Conservation (phyloP, 2,113 vertebrate genomes). For the Cavia porcellus region DNA sequence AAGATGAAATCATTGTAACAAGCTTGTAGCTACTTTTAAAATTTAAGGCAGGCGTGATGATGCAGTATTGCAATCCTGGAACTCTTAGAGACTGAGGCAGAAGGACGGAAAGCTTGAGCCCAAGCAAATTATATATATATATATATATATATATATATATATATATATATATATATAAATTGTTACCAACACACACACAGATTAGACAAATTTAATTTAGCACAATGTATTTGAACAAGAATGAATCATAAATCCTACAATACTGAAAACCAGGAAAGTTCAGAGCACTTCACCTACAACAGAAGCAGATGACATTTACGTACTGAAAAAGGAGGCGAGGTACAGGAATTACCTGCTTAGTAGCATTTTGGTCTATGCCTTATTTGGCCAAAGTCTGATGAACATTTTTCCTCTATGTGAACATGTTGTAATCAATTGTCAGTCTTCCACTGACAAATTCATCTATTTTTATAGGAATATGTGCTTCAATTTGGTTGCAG, state of each 20-base stretch:
- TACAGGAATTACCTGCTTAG: background rate
- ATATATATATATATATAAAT: too few relatives aligned
- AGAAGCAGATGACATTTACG: background rate
- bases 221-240: background rate
- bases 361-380: background rate
- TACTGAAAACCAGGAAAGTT: background rate
- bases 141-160: too few relatives aligned
- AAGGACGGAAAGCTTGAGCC: background rate
- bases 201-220: background rate
- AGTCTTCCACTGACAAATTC: background rate
- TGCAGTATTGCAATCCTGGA: background rate
- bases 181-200: background rate
- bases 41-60: background rate
- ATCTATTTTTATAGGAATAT: background rate
- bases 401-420: background rate
- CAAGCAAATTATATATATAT: background rate
- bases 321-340: background rate
- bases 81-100: background rate
- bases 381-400: background rate
- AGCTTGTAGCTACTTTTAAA: background rate
- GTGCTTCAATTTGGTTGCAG: background rate
- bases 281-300: background rate
- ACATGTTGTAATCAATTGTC: background rate
- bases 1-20: background rate
- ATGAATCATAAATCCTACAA: background rate